Evolutionary conservation across 2,113 vertebrate species (phyloP), one percentile per base, ranked within the genome.

Genomic region (Pedetes capensis): DNA sequence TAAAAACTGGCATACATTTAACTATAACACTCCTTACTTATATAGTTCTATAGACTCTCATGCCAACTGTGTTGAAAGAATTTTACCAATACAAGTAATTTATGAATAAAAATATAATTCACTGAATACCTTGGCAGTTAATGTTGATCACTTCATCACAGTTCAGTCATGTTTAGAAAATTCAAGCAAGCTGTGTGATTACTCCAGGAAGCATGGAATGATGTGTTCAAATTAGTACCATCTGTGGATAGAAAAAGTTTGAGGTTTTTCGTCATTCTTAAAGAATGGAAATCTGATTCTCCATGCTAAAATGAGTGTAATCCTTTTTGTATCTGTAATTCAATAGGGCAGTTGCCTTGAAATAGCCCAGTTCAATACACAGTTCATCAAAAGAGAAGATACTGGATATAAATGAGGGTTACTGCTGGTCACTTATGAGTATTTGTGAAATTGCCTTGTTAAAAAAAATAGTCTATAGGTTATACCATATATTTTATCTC

Each of bases 321-420:
- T 98, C 98, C 97, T 98, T 97, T 98, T 98, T 98, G 97, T 98
- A 98, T 98, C 97, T 98, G 98, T 98, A 98, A 98, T 96, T 98
- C 94, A 98, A 98, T 98, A 98, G 93, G 89, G 76, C 96, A 96
- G 91, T 98, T 97, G 98, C 98, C 97, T 97, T 98, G 98, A 98
- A 97, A 96, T 97, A 97, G 87, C 96, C 96, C 97, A 92, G 88
- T 95, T 96, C 97, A 97, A 85, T 92, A 92, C 89, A 94, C 91
- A 96, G 49, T 96, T 97, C 86, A 98, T 97, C 96, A 97, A 96
- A 97, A 96, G 95, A 87, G 95, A 97, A 98, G 96, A 96, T 71
- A 55, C 69, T 88, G 79, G 61, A 49, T 96, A 95, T 97, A 97
- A 93, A 96, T 96, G 97, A 97, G 93, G 95, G 96, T 97, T 98